Evolutionary conservation across 2,113 vertebrate genomes (phyloP).

Genomic region (Vombatus ursinus): DNA sequence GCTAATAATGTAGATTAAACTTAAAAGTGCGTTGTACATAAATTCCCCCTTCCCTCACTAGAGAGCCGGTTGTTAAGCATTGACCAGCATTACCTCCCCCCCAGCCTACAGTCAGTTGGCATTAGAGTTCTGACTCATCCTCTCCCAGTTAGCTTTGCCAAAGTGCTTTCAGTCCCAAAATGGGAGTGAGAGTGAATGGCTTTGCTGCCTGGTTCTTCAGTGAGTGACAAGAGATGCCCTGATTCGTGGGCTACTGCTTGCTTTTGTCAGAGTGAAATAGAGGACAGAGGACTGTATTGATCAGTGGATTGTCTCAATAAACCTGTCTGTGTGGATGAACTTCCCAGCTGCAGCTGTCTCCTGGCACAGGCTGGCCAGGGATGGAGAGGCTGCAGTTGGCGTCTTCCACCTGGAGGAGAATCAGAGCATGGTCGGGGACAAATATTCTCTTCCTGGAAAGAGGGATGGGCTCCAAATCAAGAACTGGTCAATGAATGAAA

Average conservation of each 20-base stretch:
- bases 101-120: background rate
- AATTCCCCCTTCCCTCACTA: background rate
- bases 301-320: constrained; percentile 43
- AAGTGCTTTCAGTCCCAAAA: background rate
- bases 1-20: background rate
- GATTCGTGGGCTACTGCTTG: background rate
- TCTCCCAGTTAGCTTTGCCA: background rate
- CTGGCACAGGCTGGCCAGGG: constrained; percentile 54
- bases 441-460: background rate
- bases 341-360: constrained; percentile 51
- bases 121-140: background rate
- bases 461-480: background rate
- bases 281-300: constrained; percentile 62
- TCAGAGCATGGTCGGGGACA: background rate
- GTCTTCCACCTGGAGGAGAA: background rate
- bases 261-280: background rate
- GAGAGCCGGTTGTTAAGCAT: background rate
- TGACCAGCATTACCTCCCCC: background rate
- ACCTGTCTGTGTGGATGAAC: background rate
- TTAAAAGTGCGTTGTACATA: background rate
- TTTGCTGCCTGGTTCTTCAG: background rate
- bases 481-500: background rate
- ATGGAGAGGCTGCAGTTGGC: background rate
- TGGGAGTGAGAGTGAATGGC: background rate
- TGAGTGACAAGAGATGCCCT: background rate